Conservation (phyloP, 2,113 vertebrate genomes). For the Syrmaticus mikado region DNA sequence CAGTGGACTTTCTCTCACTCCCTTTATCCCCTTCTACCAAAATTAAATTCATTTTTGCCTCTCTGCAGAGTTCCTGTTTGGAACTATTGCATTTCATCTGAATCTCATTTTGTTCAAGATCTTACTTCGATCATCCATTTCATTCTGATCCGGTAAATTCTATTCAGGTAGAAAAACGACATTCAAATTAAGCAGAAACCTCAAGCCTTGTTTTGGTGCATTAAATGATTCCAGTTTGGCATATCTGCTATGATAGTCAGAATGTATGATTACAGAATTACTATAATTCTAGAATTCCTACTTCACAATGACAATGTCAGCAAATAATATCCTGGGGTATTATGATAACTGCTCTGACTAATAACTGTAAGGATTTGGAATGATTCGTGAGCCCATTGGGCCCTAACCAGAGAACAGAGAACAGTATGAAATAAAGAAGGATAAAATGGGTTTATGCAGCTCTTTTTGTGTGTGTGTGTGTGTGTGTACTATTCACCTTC, state of each 20-base stretch:
- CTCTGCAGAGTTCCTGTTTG: not conserved
- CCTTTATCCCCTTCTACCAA: not conserved
- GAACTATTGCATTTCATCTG: not conserved
- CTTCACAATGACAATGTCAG: not conserved
- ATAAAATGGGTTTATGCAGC: not conserved
- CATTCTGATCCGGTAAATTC: not conserved
- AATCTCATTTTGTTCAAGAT: not conserved
- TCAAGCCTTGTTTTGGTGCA: not conserved
- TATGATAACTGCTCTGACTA: not conserved
- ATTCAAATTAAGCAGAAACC: not conserved
- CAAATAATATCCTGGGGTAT: not conserved
- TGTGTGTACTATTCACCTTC: not conserved
- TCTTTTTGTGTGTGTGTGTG: no score
- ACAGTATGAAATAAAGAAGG: not conserved
- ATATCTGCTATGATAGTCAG: not conserved
- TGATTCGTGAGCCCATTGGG: not conserved
- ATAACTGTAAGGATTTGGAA: not conserved
- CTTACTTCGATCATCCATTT: not conserved
- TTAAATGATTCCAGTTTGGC: not conserved
- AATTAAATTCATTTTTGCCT: not conserved
- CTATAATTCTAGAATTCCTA: not conserved
- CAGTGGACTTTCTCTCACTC: fast-evolving
- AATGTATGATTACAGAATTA: no score
- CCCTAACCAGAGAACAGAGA: not conserved
- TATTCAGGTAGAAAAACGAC: not conserved